A percentile compares a stretch with the other conserved stretches of the same genome.
phyloP scores from a whole-genome alignment of 1,140 invertebrate genomes.

The Homalodisca vitripennis region DNA sequence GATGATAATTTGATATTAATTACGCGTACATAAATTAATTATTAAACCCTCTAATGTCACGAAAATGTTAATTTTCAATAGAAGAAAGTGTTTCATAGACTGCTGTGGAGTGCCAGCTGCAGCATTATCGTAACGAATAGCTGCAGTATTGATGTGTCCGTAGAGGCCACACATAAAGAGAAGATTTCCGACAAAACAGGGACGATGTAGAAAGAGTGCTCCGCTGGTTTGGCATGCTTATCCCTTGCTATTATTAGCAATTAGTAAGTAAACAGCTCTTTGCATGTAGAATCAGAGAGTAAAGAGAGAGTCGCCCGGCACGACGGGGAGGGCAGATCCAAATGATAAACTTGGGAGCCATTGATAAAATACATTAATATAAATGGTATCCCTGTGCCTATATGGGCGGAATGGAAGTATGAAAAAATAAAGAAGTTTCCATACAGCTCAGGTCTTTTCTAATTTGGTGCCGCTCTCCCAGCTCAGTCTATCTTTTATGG shows the following conservation, averaged over 20 bases:
- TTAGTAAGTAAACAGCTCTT: slow-evolving; percentile 41
- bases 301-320: slow-evolving; percentile 15
- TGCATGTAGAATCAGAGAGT: slow-evolving; percentile 40
- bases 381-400: slow-evolving; percentile 41
- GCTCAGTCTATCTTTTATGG: slow-evolving; percentile 42
- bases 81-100: too few relatives aligned
- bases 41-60: too few relatives aligned
- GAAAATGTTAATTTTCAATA: too few relatives aligned
- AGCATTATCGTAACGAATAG: too few relatives aligned
- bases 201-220: too few relatives aligned
- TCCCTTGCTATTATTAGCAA: slow-evolving; percentile 40
- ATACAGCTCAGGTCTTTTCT: slow-evolving; percentile 39
- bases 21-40: too few relatives aligned
- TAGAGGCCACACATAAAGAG: too few relatives aligned
- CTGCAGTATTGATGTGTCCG: too few relatives aligned
- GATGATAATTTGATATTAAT: too few relatives aligned
- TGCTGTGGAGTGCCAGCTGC: too few relatives aligned
- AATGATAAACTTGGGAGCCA: slow-evolving; percentile 45
- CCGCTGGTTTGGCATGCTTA: too few relatives aligned
- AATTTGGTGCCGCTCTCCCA: slow-evolving; percentile 36
- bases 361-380: slow-evolving; percentile 46
- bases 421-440: slow-evolving; percentile 45
- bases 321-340: slow-evolving; percentile 30
- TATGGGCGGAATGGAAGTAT: slow-evolving; percentile 44
- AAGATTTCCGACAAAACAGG: too few relatives aligned